A percentile compares a stretch with the other conserved stretches of the same genome.
Conservation (phyloP, 2,113 vertebrate genomes). For the Stigmatopora argus region DNA sequence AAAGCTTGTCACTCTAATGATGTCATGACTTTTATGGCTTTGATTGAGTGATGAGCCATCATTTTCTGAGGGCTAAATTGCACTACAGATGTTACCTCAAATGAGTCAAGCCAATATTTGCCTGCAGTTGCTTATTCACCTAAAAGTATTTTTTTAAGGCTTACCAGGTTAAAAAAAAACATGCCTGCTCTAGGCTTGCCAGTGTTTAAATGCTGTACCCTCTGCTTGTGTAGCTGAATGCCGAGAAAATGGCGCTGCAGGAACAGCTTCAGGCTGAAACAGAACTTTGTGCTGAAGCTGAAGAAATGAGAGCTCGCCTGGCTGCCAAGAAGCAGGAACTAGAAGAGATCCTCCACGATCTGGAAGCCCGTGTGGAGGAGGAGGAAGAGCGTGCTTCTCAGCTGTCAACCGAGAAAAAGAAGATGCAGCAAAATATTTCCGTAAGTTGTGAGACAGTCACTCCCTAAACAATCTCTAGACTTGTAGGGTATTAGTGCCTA, state of each 20-base stretch:
- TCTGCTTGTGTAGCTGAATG: slow-evolving; percentile 67
- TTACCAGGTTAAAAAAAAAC: neutral
- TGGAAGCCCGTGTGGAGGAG: slow-evolving; percentile 93
- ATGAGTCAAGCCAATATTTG: too few species aligned
- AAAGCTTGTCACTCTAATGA: too few species aligned
- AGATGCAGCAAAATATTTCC: slow-evolving; percentile 96
- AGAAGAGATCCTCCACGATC: slow-evolving; percentile 94
- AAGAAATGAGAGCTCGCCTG: slow-evolving; percentile 92
- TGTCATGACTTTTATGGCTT: too few species aligned
- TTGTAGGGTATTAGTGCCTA: neutral
- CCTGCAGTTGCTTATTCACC: too few species aligned
- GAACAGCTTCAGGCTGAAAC: slow-evolving; percentile 97
- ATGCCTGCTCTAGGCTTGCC: neutral
- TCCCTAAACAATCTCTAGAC: neutral
- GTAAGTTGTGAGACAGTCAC: slow-evolving; percentile 52
- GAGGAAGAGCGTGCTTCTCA: slow-evolving; percentile 91
- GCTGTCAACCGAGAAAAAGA: slow-evolving; percentile 83
- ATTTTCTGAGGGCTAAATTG: too few species aligned
- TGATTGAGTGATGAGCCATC: too few species aligned
- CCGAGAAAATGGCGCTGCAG: slow-evolving; percentile 91
- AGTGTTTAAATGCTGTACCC: neutral
- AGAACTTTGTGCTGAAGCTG: slow-evolving; percentile 91
- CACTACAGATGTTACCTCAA: too few species aligned
- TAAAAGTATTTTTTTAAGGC: too few species aligned
- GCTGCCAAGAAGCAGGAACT: slow-evolving; percentile 93